phyloP scores from a whole-genome alignment of 2,797 vertebrate genomes.

The Denticeps clupeoides region DNA sequence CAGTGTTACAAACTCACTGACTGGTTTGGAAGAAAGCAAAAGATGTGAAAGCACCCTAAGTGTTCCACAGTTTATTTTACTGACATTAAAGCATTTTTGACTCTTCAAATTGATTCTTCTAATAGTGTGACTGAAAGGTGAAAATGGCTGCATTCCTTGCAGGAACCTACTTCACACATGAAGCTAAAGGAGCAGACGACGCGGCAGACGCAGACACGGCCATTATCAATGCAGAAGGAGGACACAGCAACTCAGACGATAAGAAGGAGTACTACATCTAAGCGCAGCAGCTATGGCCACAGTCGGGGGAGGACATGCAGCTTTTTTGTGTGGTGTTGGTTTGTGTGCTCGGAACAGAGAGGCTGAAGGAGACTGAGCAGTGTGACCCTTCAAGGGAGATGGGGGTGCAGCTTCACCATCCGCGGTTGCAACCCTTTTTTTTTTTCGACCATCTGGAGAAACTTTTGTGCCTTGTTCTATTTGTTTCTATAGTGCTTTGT shows the following conservation, averaged over 20 bases:
- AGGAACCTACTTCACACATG: constrained; percentile 99
- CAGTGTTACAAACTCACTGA: too few species aligned
- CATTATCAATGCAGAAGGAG: constrained; percentile 98
- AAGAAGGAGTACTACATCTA: constrained; percentile 99
- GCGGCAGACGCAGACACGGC: constrained; percentile 96
- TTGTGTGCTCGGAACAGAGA: constrained; percentile 32
- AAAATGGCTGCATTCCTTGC: too few species aligned
- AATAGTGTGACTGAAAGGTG: too few species aligned
- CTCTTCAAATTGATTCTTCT: too few species aligned
- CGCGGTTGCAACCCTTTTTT: constrained; percentile 80
- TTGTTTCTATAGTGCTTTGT: constrained; percentile 54
- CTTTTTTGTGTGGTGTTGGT: constrained; percentile 16
- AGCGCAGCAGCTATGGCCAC: constrained; percentile 41
- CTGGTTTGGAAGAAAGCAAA: too few species aligned
- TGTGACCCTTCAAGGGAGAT: constrained; percentile 28
- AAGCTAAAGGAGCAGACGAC: constrained; percentile 99
- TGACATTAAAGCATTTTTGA: too few species aligned
- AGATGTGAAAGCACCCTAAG: too few species aligned
- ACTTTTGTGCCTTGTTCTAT: constrained; percentile 99
- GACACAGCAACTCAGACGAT: constrained; percentile 96
- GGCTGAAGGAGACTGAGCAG: constrained; percentile 40
- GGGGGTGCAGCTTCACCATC: constrained; percentile 70
- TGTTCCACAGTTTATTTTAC: too few species aligned
- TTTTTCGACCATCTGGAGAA: constrained; percentile 89
- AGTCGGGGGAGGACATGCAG: constrained; percentile 18